Conservation (phyloP, 2,888 invertebrate species). For the Hirtodrosophila histrioides region DNA sequence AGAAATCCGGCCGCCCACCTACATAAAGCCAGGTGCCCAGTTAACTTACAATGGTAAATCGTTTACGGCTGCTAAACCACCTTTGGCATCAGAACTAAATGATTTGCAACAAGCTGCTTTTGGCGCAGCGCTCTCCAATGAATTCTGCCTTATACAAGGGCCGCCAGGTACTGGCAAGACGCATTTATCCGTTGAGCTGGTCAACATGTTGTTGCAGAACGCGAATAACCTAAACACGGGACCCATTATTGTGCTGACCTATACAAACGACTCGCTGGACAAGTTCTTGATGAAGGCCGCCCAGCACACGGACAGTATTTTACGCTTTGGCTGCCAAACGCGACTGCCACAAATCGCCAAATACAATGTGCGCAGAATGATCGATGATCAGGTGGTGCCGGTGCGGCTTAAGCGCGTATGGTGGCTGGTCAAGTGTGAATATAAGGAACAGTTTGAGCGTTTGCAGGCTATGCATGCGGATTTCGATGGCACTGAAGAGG, state of each 20-base stretch:
- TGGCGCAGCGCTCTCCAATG: slow-evolving; percentile 88
- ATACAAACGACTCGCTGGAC: slow-evolving; percentile 94
- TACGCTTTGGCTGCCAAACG: slow-evolving; percentile 89
- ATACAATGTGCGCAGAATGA: slow-evolving; percentile 84
- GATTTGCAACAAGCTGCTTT: slow-evolving; percentile 88
- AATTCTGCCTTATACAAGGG: slow-evolving; percentile 92
- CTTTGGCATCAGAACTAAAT: slow-evolving; percentile 86
- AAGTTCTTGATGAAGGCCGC: slow-evolving; percentile 91
- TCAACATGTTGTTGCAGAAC: slow-evolving; percentile 88
- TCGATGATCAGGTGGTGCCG: slow-evolving; percentile 51
- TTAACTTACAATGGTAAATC: slow-evolving; percentile 59
- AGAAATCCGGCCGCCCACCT: slow-evolving; percentile 73
- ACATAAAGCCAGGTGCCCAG: slow-evolving; percentile 77
- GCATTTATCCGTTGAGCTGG: slow-evolving; percentile 90
- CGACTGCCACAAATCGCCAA: slow-evolving; percentile 86
- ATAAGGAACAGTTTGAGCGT: slow-evolving; percentile 72
- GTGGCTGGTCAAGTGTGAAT: slow-evolving; percentile 75
- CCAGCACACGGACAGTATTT: slow-evolving; percentile 86
- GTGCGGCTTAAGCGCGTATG: slow-evolving; percentile 74
- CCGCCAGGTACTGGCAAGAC: slow-evolving; percentile 96
- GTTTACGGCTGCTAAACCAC: slow-evolving; percentile 80
- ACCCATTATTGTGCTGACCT: slow-evolving; percentile 91
- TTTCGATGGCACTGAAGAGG: slow-evolving; percentile 81
- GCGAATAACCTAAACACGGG: slow-evolving; percentile 83
- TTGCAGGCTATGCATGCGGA: slow-evolving; percentile 76